These are phyloP conservation scores for Panthera leo DNA, from an alignment of 2,113 vertebrate genomes.

Conservation along the genomic window DNA sequence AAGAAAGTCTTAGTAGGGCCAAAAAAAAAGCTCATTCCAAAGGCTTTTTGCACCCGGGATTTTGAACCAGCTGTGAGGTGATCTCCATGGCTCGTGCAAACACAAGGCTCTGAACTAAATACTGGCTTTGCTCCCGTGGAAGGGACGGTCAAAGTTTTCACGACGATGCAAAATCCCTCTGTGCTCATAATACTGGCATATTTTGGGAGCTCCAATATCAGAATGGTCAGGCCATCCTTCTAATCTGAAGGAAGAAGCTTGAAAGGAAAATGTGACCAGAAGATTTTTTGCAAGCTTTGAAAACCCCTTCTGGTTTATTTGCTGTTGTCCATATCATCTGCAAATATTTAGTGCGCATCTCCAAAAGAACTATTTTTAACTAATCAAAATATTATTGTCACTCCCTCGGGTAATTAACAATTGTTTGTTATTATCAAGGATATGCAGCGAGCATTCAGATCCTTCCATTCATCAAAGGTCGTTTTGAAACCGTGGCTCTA, in stretches of 20 bases:
- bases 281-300: not conserved
- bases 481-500: slow-evolving; percentile 3
- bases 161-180: not conserved
- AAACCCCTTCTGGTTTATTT: not conserved
- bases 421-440: not conserved
- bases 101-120: not conserved
- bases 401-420: not conserved
- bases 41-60: not conserved
- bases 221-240: not conserved
- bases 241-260: not conserved
- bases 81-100: not conserved
- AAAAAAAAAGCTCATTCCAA: not conserved
- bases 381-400: not conserved
- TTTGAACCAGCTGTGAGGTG: not conserved
- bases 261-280: not conserved
- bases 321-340: not conserved
- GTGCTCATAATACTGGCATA: not conserved
- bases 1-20: not conserved
- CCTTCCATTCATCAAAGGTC: slow-evolving; percentile 44
- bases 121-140: not conserved
- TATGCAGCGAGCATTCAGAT: slow-evolving; percentile 28
- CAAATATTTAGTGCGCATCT: not conserved
- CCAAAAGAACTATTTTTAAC: not conserved
- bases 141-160: rapidly evolving
- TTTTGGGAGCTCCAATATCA: not conserved